phyloP scores from a whole-genome alignment of 2,113 vertebrate genomes.

The Paramormyrops kingsleyae region DNA sequence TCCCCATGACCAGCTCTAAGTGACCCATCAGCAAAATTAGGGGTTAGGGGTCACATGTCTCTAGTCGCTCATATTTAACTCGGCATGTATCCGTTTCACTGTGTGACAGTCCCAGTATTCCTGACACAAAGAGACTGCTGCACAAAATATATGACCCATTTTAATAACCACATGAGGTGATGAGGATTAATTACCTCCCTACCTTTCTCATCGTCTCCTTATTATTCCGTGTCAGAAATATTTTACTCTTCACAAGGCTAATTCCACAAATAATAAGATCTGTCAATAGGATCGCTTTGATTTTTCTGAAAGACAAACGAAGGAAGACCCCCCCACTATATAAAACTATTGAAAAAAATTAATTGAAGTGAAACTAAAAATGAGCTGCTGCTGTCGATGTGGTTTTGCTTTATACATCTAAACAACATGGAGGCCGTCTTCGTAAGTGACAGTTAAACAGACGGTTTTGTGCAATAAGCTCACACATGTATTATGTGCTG shows the following conservation, averaged over 20 bases:
- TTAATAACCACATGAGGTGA: not conserved
- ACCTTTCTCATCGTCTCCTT: not conserved
- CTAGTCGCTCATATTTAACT: not conserved
- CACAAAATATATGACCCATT: not conserved
- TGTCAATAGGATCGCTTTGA: not conserved
- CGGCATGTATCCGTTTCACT: not conserved
- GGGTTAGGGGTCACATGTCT: not conserved
- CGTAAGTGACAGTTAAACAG: not conserved
- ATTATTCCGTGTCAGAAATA: slow-evolving; percentile 6
- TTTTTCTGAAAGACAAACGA: not conserved
- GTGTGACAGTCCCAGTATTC: not conserved
- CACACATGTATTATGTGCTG: not conserved
- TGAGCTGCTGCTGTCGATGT: not conserved
- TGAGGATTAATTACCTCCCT: slow-evolving; percentile 11
- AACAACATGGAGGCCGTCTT: not conserved
- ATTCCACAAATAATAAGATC: slow-evolving; percentile 11
- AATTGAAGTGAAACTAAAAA: not conserved
- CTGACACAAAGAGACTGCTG: not conserved
- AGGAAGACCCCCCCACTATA: not conserved
- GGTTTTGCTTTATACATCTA: not conserved
- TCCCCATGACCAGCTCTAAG: not conserved
- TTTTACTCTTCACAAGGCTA: not conserved
- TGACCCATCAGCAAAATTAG: not conserved
- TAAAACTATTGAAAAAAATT: not conserved
- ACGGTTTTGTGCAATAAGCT: not conserved